Conservation (phyloP, 1,140 invertebrate species). For the Diprion similis region DNA sequence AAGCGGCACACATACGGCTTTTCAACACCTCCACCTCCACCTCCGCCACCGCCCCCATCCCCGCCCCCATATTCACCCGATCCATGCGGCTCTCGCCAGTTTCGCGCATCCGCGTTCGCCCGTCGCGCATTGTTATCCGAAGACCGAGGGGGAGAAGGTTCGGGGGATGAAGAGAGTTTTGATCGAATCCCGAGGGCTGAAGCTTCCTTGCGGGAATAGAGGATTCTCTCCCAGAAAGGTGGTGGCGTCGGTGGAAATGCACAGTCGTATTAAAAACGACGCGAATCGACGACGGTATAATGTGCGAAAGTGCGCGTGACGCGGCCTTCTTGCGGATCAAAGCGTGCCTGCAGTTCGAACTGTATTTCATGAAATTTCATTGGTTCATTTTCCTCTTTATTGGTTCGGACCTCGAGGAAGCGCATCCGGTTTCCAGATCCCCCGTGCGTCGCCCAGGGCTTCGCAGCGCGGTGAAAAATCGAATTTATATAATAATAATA, state of each 20-base stretch:
- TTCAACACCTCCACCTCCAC: not conserved
- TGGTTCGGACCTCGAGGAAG: not conserved
- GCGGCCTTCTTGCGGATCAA: not conserved
- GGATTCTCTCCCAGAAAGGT: not conserved
- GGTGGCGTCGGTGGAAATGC: not conserved
- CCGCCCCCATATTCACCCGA: not conserved
- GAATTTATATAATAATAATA: not conserved
- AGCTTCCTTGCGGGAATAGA: not conserved
- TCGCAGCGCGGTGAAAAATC: not conserved
- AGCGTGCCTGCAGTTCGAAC: not conserved
- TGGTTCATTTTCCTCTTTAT: conserved; percentile 4
- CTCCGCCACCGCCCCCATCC: not conserved
- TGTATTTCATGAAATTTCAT: conserved; percentile 5
- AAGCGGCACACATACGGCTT: not conserved
- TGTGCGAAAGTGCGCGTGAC: not conserved
- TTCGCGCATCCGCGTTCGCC: not conserved
- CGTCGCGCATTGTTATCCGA: no score
- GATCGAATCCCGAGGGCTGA: not conserved
- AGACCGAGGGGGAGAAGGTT: not conserved
- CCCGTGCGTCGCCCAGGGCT: not conserved
- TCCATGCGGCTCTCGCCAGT: not conserved
- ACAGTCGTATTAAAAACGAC: not conserved
- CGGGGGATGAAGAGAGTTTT: not conserved
- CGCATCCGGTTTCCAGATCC: not conserved
- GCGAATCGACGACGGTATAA: not conserved